phyloP scores from a whole-genome alignment of 2,113 vertebrate species.

The Vimba vimba region DNA sequence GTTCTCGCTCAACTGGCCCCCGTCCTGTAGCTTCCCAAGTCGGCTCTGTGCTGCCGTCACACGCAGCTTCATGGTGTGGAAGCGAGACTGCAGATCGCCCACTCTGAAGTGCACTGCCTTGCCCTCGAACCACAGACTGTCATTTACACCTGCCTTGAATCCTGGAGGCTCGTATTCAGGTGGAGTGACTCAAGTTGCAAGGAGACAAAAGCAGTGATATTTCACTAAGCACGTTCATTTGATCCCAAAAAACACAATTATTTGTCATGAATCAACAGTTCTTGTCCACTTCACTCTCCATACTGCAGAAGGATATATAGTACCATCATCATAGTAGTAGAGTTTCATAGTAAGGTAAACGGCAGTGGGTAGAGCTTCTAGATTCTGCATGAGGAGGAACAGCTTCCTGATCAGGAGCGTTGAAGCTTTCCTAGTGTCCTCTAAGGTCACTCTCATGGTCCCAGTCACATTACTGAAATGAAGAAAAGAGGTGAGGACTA shows the following conservation, averaged over 20 bases:
- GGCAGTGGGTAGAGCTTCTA: conserved; percentile 80
- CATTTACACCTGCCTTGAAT: conserved; percentile 85
- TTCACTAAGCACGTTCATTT: not conserved
- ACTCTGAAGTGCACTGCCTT: conserved; percentile 85
- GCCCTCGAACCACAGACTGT: conserved; percentile 85
- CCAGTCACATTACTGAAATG: conserved; percentile 65
- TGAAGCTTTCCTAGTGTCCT: conserved; percentile 88
- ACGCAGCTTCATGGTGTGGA: conserved; percentile 84
- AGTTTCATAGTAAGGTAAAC: conserved; percentile 94
- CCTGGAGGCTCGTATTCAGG: conserved; percentile 91
- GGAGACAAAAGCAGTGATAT: conserved; percentile 7
- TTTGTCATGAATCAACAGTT: not conserved
- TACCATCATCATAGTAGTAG: conserved; percentile 93
- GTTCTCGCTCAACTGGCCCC: conserved; percentile 55
- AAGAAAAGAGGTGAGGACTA: not conserved
- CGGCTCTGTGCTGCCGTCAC: conserved; percentile 80
- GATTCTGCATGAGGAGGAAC: conserved; percentile 91
- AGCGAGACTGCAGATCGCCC: conserved; percentile 87
- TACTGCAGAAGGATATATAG: conserved; percentile 27
- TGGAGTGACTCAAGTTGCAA: conserved; percentile 83
- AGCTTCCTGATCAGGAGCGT: conserved; percentile 92
- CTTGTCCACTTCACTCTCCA: not conserved
- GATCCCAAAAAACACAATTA: not conserved
- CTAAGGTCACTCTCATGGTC: conserved; percentile 66
- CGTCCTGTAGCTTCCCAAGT: conserved; percentile 66